Conservation (phyloP, 2,797 vertebrate species). For the Ataeniobius toweri region DNA sequence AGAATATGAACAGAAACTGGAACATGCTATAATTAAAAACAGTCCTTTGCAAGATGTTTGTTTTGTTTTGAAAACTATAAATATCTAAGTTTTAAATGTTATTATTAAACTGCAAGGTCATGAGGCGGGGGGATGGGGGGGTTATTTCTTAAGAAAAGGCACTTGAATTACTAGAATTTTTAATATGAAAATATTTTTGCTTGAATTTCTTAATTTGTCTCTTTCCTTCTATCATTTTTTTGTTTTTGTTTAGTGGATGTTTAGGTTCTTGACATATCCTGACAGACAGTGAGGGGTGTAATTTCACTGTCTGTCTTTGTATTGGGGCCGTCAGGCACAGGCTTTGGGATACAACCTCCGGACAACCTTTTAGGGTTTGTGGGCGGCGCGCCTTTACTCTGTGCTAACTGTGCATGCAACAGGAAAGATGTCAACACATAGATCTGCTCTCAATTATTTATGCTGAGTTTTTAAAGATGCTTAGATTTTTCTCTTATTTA, state of each 20-base stretch:
- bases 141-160: neutral
- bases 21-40: neutral
- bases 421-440: neutral
- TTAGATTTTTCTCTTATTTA: neutral
- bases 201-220: neutral
- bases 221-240: neutral
- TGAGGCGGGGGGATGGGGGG: neutral
- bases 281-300: conserved; percentile 48
- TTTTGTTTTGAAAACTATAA: neutral
- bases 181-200: neutral
- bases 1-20: conserved; percentile 24
- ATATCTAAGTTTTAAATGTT: neutral
- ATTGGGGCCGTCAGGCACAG: conserved; percentile 18
- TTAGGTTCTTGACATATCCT: conserved; percentile 31
- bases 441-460: neutral
- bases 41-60: neutral
- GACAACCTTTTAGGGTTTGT: conserved; percentile 4
- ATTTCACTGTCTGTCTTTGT: conserved; percentile 71
- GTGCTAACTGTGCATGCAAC: conserved; percentile 13
- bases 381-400: conserved; percentile 25
- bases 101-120: neutral
- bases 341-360: conserved; percentile 42
- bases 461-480: neutral
- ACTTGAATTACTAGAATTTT: conserved; percentile 9
- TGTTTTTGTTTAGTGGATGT: neutral